Conservation (phyloP, 2,888 invertebrate genomes). For the Drosophila conformis region DNA sequence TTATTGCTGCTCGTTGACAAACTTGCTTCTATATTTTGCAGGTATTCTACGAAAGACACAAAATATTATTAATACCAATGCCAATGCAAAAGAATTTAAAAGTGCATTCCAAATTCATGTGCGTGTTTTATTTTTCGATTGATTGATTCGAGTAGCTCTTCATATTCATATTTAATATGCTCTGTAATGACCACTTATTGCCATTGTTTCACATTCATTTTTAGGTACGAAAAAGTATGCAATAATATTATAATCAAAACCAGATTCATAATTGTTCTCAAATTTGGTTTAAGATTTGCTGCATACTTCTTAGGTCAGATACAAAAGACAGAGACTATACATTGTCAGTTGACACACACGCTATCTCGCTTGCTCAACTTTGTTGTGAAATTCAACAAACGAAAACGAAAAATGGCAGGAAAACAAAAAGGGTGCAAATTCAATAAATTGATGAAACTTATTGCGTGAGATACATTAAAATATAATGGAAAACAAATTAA, state of each 20-base stretch:
- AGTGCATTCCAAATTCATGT: constrained; percentile 3
- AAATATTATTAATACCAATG: constrained; percentile 46
- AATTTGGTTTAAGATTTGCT: constrained; percentile 11
- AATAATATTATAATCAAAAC: neutral
- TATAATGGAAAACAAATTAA: neutral
- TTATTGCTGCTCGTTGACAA: constrained; percentile 66
- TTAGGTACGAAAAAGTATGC: constrained; percentile 3
- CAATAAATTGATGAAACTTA: neutral
- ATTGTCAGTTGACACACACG: neutral
- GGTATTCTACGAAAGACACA: constrained; percentile 74
- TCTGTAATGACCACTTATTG: constrained; percentile 22
- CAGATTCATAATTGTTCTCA: neutral
- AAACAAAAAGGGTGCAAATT: constrained; percentile 9
- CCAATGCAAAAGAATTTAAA: neutral
- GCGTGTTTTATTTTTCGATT: constrained; percentile 7
- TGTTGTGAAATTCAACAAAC: constrained; percentile 67
- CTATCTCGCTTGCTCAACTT: constrained; percentile 33
- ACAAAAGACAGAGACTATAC: constrained; percentile 23
- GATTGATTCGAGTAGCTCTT: neutral
- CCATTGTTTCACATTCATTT: neutral
- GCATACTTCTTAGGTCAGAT: constrained; percentile 53
- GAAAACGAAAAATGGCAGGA: constrained; percentile 8
- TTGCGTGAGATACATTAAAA: neutral
- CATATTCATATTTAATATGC: neutral
- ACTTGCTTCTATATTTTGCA: constrained; percentile 76